Evolutionary conservation across 1,140 invertebrate genomes (phyloP), one percentile per base, ranked within the genome.

Genomic region (Musca domestica): DNA sequence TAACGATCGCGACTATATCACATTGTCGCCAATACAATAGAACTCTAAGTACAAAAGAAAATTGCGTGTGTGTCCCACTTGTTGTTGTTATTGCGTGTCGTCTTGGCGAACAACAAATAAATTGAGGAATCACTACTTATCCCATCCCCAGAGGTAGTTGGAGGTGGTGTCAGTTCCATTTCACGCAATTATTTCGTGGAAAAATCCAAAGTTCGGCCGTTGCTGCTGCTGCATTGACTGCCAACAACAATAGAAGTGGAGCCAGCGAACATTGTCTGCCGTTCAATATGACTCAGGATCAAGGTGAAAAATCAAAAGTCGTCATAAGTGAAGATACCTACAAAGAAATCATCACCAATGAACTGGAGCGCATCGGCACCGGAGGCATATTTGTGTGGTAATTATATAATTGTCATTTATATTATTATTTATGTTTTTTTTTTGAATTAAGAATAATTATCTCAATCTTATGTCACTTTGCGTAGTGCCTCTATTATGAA

Each of bases 351-450:
- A 74, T 81, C 5, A 76, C 76, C 56, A 77, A 79, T 69, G 77
- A 81, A 64, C 66, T 81, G 70, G 78, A 81, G 68, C 66, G 75
- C 1, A 71, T 79, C 1, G 78, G 78, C 51, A 76, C 72, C 54
- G 76, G 78, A 10, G 78, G 78, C 4, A 72, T 71, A 6, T 81
- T 76, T 69, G 78, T 81, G 6, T 81, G 78, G 78, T 81, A 73
- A 76, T 71, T 9, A 7, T 9, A 7, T 5, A 41, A 41, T 41
- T 41, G 6, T 30, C 27, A 30, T 48, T 14, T 48, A 15, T 5
- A 48, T 3, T 5, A 48, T 3, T 48, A 15, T 15, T 48, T 49
- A 49, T 19, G 19, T 49, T 19, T 49, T 49, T 49, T 9, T 41
- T 41, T 41, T 41, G 14, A 7, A 49, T 49, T 49, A 49, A 49